These are phyloP conservation scores for Drosophila anomalata DNA, from an alignment of 2,888 invertebrate genomes.

Conservation along the genomic window DNA sequence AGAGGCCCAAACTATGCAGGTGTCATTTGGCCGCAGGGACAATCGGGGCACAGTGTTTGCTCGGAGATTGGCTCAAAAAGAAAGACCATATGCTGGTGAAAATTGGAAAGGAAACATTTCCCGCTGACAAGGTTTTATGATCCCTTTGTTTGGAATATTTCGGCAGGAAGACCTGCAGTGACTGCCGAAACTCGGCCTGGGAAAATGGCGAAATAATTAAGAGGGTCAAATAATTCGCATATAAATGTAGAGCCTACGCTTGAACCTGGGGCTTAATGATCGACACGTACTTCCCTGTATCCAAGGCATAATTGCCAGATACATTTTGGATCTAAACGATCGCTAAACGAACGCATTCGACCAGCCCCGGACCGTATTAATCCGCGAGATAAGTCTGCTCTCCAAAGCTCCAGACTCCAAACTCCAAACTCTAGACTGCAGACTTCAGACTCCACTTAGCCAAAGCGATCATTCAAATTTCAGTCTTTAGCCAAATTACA, in stretches of 20 bases:
- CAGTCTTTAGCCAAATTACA: slow-evolving; percentile 72
- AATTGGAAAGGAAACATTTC: slow-evolving; percentile 24
- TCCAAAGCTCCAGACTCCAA: slow-evolving; percentile 4
- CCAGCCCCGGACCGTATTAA: slow-evolving; percentile 44
- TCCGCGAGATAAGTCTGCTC: slow-evolving; percentile 23
- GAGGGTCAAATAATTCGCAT: neutral
- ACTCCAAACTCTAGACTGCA: slow-evolving; percentile 18
- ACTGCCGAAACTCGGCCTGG: neutral
- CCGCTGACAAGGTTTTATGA: slow-evolving; percentile 30
- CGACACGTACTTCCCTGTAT: slow-evolving; percentile 27
- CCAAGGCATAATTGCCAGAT: neutral
- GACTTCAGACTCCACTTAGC: slow-evolving; percentile 59
- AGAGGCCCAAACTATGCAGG: slow-evolving; percentile 31
- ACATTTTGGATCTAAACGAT: slow-evolving; percentile 29
- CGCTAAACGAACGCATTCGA: slow-evolving; percentile 46
- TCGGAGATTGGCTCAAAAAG: slow-evolving; percentile 17
- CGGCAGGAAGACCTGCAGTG: neutral
- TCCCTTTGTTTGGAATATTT: slow-evolving; percentile 13
- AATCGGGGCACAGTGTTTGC: slow-evolving; percentile 18
- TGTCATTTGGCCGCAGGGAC: slow-evolving; percentile 35
- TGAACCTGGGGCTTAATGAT: neutral
- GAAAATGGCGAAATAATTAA: neutral
- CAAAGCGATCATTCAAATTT: slow-evolving; percentile 59
- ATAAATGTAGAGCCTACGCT: neutral
- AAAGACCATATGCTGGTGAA: slow-evolving; percentile 24